These are phyloP conservation scores for Sympetrum striolatum DNA, from an alignment of 2,888 invertebrate species.

Conservation along the genomic window DNA sequence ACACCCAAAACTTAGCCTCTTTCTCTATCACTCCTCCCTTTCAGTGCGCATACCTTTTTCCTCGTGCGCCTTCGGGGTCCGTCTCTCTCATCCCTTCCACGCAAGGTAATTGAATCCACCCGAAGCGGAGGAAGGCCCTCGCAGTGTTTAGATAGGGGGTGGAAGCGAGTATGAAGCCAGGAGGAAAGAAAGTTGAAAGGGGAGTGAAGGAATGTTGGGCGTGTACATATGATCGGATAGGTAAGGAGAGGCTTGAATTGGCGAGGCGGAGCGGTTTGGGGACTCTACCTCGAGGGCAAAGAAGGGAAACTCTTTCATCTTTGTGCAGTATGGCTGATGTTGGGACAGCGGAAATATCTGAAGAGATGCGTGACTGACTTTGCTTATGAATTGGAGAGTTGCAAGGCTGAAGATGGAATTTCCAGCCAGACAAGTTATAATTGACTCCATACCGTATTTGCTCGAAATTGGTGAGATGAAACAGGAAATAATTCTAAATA, in stretches of 20 bases:
- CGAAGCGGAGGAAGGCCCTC: not conserved
- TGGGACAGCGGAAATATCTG: not conserved
- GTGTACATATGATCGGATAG: not conserved
- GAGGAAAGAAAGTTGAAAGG: not conserved
- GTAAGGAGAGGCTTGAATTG: not conserved
- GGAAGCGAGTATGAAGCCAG: not conserved
- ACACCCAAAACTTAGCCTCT: not conserved
- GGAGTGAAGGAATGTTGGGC: not conserved
- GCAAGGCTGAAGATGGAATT: no score
- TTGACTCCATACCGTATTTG: no score
- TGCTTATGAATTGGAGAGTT: no score
- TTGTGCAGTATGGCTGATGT: not conserved
- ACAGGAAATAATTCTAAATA: no score
- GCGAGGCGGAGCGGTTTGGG: not conserved
- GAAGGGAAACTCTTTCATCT: not conserved
- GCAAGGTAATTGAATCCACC: constrained; percentile 36
- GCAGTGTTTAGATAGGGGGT: constrained; percentile 1
- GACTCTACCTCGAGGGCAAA: not conserved
- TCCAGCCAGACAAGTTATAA: no score
- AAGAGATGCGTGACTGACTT: not conserved
- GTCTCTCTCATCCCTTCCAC: not conserved
- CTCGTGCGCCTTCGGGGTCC: not conserved
- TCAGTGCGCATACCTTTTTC: not conserved
- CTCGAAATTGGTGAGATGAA: no score
- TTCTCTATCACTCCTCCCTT: not conserved